A percentile compares a stretch with the other conserved stretches of the same genome.
Conservation (phyloP, 1,140 invertebrate genomes). For the Pantala flavescens region DNA sequence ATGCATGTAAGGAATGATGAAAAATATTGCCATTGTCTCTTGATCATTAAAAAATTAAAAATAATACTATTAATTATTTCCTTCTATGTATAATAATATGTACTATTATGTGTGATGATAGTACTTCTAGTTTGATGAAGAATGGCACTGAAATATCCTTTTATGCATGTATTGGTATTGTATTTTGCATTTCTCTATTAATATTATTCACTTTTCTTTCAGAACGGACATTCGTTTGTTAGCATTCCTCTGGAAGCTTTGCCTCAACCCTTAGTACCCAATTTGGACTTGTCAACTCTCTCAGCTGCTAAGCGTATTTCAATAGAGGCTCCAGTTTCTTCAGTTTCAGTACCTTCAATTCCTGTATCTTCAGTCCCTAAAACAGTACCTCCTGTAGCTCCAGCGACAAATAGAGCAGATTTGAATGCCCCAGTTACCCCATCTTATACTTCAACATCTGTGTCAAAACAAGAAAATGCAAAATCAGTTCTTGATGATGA, state of each 20-base stretch:
- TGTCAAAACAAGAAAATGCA: neutral
- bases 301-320: neutral
- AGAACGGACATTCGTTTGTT: neutral
- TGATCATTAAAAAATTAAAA: too few relatives aligned
- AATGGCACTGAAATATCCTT: neutral
- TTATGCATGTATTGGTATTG: neutral
- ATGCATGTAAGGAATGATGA: too few relatives aligned
- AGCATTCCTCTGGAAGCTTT: neutral
- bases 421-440: neutral
- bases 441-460: neutral
- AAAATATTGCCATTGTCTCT: too few relatives aligned
- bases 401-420: neutral
- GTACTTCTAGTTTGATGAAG: neutral
- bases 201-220: neutral
- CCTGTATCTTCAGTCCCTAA: neutral
- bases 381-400: neutral
- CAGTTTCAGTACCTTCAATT: neutral
- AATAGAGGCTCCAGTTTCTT: neutral
- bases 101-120: neutral
- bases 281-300: neutral
- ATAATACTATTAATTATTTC: too few relatives aligned
- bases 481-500: constrained; percentile 17
- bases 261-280: neutral
- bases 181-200: neutral
- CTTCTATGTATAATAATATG: too few relatives aligned